Conservation (phyloP, 2,797 vertebrate genomes). For the Helostoma temminkii region DNA sequence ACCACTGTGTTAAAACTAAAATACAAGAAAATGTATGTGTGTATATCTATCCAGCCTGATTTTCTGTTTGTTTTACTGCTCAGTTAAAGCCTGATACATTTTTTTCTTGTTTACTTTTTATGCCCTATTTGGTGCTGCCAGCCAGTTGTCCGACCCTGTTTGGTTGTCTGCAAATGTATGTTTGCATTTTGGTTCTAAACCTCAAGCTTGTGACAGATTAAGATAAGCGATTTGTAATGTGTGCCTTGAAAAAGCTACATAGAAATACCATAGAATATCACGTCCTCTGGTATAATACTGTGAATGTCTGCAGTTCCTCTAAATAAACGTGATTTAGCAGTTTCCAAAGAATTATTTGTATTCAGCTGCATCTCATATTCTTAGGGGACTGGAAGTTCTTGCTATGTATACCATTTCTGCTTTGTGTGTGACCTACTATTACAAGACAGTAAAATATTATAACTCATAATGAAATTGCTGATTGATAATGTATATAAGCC, state of each 20-base stretch:
- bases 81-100: no score
- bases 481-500: no score
- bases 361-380: constrained; percentile 23
- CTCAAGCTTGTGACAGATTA: neutral
- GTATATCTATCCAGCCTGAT: no score
- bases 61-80: no score
- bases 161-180: no score
- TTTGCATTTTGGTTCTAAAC: no score
- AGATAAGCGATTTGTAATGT: neutral
- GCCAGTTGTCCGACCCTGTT: no score
- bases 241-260: neutral
- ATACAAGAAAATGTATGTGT: no score
- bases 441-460: neutral
- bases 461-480: neutral
- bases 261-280: neutral
- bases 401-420: neutral
- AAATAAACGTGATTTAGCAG: constrained; percentile 28
- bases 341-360: constrained; percentile 22
- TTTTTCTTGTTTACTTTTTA: no score
- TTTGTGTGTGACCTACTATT: constrained; percentile 33
- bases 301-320: constrained; percentile 9
- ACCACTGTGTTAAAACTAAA: no score
- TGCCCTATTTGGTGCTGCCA: no score
- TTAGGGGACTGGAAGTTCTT: constrained; percentile 36
- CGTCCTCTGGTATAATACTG: neutral